A percentile compares a stretch with the other conserved stretches of the same genome.
These are phyloP conservation scores for Geococcyx californianus DNA, from an alignment of 2,113 vertebrate genomes.

Conservation along the genomic window DNA sequence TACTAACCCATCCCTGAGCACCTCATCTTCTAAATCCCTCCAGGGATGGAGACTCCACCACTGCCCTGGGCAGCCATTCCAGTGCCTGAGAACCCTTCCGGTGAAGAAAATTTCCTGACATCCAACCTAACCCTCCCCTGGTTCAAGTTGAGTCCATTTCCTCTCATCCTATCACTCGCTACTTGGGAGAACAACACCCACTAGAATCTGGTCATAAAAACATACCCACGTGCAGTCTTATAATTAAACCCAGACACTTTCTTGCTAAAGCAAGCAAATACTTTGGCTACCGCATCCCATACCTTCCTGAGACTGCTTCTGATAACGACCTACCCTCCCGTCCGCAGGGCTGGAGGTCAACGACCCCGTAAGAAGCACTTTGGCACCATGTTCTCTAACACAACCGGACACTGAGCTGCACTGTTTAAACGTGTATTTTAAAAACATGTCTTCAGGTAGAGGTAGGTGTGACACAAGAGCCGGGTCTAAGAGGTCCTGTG, in stretches of 20 bases:
- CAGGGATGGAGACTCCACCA: too few relatives aligned
- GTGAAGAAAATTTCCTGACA: too few relatives aligned
- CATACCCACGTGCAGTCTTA: fast-evolving
- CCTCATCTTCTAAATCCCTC: too few relatives aligned
- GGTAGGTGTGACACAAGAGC: fast-evolving
- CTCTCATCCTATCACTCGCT: too few relatives aligned
- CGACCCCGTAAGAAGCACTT: not conserved
- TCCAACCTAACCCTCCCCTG: too few relatives aligned
- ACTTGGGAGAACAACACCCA: too few relatives aligned
- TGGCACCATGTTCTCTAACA: not conserved
- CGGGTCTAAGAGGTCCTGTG: not conserved
- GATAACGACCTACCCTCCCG: too few relatives aligned
- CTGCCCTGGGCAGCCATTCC: too few relatives aligned
- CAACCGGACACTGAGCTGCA: not conserved
- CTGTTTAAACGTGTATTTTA: not conserved
- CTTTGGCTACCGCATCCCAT: not conserved
- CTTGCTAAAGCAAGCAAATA: not conserved
- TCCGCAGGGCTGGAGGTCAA: not conserved
- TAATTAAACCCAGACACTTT: not conserved
- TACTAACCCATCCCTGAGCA: too few relatives aligned
- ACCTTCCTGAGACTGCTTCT: not conserved
- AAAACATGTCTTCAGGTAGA: not conserved
- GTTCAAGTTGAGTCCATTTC: too few relatives aligned
- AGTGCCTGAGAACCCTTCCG: too few relatives aligned
- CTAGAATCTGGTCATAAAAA: not conserved